A percentile compares a stretch with the other conserved stretches of the same genome.
Evolutionary conservation across 2,113 vertebrate species (phyloP).

Genomic region (Sapajus apella): DNA sequence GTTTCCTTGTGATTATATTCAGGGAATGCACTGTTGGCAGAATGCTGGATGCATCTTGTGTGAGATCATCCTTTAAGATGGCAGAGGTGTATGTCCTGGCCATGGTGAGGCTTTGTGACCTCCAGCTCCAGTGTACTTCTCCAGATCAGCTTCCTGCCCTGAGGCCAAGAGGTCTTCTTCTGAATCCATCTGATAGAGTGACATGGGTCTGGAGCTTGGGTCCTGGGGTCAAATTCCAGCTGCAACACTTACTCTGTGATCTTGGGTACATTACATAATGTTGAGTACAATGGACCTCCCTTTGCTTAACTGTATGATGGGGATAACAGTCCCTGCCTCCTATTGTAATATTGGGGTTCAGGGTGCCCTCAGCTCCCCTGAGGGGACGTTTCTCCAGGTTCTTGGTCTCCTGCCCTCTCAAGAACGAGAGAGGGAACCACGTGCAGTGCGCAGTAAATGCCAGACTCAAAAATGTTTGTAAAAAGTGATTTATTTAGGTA

Average conservation of each 20-base stretch:
- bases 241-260: neutral
- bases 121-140: neutral
- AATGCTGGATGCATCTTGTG: fast-evolving
- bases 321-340: neutral
- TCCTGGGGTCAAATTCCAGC: neutral
- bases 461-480: too few species aligned
- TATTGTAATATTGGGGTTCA: too few species aligned
- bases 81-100: neutral
- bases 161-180: neutral
- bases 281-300: neutral
- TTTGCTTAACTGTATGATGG: neutral
- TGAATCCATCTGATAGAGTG: neutral
- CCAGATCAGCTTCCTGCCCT: neutral
- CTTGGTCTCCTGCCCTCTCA: too few species aligned
- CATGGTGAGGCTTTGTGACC: neutral
- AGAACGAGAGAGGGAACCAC: too few species aligned
- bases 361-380: too few species aligned
- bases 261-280: neutral
- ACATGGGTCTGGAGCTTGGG: neutral
- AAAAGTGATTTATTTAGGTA: too few species aligned
- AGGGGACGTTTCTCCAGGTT: too few species aligned
- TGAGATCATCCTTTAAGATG: neutral
- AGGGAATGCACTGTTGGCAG: neutral
- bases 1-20: neutral
- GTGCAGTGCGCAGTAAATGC: too few species aligned